phyloP scores from a whole-genome alignment of 1,140 invertebrate genomes.

The Drosophila rhopaloa region DNA sequence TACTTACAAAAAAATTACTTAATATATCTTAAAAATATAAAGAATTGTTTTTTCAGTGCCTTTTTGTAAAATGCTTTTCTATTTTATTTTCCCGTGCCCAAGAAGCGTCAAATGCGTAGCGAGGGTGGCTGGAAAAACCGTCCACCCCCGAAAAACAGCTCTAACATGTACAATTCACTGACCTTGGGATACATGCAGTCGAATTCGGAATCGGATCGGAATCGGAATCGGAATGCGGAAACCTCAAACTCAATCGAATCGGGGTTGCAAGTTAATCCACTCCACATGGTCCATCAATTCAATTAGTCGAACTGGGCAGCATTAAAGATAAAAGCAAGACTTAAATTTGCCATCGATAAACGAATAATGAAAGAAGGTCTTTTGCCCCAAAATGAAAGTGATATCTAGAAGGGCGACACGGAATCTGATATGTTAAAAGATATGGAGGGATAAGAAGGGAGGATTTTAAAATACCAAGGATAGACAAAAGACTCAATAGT shows the following conservation, averaged over 20 bases:
- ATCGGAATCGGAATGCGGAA: constrained; percentile 32
- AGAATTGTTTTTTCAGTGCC: constrained; percentile 2
- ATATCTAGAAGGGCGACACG: background rate
- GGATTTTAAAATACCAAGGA: too few species aligned
- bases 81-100: constrained; percentile 13
- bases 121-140: constrained; percentile 33
- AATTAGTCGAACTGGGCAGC: constrained; percentile 29
- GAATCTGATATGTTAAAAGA: background rate
- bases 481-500: constrained; percentile 1
- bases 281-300: constrained; percentile 44
- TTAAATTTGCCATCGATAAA: constrained; percentile 24
- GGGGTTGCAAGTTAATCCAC: constrained; percentile 48
- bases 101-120: constrained; percentile 10
- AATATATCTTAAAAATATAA: background rate
- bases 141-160: constrained; percentile 22
- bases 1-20: background rate
- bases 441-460: background rate
- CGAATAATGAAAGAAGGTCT: constrained; percentile 2
- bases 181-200: constrained; percentile 29
- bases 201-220: constrained; percentile 13
- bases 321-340: constrained; percentile 12
- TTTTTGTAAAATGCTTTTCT: constrained; percentile 13
- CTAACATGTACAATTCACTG: constrained; percentile 21
- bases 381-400: constrained; percentile 8
- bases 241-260: constrained; percentile 41